phyloP scores from a whole-genome alignment of 2,113 vertebrate genomes.

The Gadus macrocephalus region DNA sequence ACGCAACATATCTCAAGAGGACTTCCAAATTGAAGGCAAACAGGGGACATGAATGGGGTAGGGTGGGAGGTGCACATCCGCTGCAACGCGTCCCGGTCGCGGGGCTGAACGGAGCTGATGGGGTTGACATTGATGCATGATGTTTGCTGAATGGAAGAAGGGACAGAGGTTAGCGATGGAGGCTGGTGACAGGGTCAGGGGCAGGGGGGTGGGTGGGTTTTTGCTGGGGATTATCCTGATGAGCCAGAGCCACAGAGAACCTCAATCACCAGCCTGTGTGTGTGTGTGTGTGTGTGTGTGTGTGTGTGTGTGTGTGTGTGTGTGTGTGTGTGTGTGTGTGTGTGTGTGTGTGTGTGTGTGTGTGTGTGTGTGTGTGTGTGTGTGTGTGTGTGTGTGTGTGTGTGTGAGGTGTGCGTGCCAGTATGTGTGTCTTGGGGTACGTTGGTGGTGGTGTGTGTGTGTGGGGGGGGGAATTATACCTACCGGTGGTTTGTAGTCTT shows the following conservation, averaged over 20 bases:
- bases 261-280: conserved; percentile 30
- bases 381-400: conserved; percentile 13
- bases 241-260: conserved; percentile 17
- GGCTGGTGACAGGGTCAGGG: conserved; percentile 51
- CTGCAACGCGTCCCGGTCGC: conserved; percentile 17
- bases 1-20: conserved; percentile 18
- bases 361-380: conserved; percentile 8
- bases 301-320: conserved; percentile 14
- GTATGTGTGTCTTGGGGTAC: not conserved
- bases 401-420: not conserved
- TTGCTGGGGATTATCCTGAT: not conserved
- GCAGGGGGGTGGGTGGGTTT: conserved; percentile 29
- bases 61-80: not conserved
- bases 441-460: not conserved
- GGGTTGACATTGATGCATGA: conserved; percentile 67
- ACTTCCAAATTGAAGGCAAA: conserved; percentile 23
- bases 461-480: conserved; percentile 44
- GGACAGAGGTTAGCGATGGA: conserved; percentile 52
- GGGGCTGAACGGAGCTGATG: conserved; percentile 17
- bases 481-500: conserved; percentile 23
- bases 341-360: conserved; percentile 10
- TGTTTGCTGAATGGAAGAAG: conserved; percentile 54
- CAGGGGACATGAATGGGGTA: not conserved
- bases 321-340: conserved; percentile 15
- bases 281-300: conserved; percentile 11